Evolutionary conservation across 2,888 invertebrate genomes (phyloP).

Genomic region (Bembecia ichneumoniformis): DNA sequence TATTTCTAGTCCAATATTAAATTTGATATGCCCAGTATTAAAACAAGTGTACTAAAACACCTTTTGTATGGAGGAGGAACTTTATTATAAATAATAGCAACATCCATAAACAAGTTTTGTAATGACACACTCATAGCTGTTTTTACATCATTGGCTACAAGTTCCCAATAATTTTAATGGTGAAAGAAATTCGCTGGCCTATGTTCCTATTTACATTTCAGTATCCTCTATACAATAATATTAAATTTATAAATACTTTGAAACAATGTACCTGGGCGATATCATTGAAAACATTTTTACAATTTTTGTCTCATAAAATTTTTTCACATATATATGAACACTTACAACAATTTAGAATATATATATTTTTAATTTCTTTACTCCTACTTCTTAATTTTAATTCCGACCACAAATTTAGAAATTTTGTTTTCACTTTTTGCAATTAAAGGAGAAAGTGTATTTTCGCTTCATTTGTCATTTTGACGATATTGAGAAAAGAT

Average conservation of each 20-base stretch:
- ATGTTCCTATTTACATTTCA: not conserved
- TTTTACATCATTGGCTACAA: too few relatives aligned
- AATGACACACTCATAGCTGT: too few relatives aligned
- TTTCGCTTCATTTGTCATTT: too few relatives aligned
- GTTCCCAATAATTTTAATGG: too few relatives aligned
- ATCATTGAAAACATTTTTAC: constrained; percentile 21
- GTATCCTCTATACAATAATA: not conserved
- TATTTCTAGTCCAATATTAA: constrained; percentile 26
- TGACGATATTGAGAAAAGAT: too few relatives aligned
- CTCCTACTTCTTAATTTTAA: constrained; percentile 25
- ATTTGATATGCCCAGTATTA: constrained; percentile 31
- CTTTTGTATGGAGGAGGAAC: too few relatives aligned
- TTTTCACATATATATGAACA: constrained; percentile 54
- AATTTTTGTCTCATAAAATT: constrained; percentile 49
- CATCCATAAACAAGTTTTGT: too few relatives aligned
- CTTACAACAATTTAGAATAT: constrained; percentile 70
- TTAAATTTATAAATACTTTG: not conserved
- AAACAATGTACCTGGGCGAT: not conserved
- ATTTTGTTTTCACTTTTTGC: not conserved
- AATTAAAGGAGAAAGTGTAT: too few relatives aligned
- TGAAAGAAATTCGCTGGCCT: too few relatives aligned
- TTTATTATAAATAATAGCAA: too few relatives aligned
- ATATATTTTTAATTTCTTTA: constrained; percentile 23
- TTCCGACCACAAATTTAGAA: constrained; percentile 28
- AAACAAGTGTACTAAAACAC: constrained; percentile 1